phyloP scores from a whole-genome alignment of 2,888 invertebrate species.

The Orgyia antiqua region DNA sequence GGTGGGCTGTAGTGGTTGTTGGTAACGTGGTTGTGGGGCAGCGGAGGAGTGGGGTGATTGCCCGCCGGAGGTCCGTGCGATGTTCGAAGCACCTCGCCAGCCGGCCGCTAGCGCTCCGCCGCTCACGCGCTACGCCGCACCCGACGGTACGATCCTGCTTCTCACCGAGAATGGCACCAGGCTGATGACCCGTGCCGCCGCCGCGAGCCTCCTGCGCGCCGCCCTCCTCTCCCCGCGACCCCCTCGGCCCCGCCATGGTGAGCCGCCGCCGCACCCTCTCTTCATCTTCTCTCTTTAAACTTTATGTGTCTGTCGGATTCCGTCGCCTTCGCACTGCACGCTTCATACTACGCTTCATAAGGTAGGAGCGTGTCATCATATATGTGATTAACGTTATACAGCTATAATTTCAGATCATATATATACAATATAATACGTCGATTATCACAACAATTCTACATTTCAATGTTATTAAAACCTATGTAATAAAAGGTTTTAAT shows the following conservation, averaged over 20 bases:
- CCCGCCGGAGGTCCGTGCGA: slow-evolving; percentile 75
- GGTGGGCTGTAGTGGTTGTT: slow-evolving; percentile 57
- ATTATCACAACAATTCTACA: too few relatives aligned
- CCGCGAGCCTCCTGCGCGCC: slow-evolving; percentile 73
- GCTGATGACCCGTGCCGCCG: slow-evolving; percentile 74
- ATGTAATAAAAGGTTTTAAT: neutral
- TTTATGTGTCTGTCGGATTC: slow-evolving; percentile 69
- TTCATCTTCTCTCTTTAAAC: slow-evolving; percentile 49
- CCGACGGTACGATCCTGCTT: slow-evolving; percentile 80
- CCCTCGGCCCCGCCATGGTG: slow-evolving; percentile 74
- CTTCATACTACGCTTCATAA: slow-evolving; percentile 69
- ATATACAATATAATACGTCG: slow-evolving; percentile 8
- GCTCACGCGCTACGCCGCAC: slow-evolving; percentile 79
- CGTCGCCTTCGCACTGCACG: slow-evolving; percentile 75
- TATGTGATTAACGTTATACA: slow-evolving; percentile 5
- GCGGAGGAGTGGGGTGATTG: slow-evolving; percentile 71
- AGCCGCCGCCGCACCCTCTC: slow-evolving; percentile 70
- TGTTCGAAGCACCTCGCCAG: slow-evolving; percentile 69
- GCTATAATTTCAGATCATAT: slow-evolving; percentile 11
- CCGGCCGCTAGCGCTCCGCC: slow-evolving; percentile 66
- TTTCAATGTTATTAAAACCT: too few relatives aligned
- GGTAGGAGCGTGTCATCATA: slow-evolving; percentile 62
- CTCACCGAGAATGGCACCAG: slow-evolving; percentile 82
- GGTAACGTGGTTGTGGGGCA: slow-evolving; percentile 74
- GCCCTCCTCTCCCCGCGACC: slow-evolving; percentile 76